A percentile compares a stretch with the other conserved stretches of the same genome.
phyloP scores from a whole-genome alignment of 2,797 vertebrate genomes.

The Aeoliscus strigatus region DNA sequence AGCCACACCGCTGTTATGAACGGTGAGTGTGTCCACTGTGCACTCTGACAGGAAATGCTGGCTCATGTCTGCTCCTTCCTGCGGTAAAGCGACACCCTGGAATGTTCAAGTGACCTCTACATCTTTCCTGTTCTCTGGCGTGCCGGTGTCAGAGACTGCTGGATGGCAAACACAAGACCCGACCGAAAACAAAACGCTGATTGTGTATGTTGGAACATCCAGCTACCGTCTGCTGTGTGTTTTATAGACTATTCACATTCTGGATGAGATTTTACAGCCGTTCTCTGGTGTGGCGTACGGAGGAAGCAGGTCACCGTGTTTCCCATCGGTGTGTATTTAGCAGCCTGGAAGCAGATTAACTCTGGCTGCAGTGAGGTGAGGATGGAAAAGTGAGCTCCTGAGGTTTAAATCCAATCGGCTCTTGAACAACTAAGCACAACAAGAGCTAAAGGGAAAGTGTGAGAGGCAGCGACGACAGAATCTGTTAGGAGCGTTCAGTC shows the following conservation, averaged over 20 bases:
- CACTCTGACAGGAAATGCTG: constrained; percentile 58
- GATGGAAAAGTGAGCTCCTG: constrained; percentile 20
- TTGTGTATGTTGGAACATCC: no score
- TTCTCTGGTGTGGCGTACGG: constrained; percentile 12
- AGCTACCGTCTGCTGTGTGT: no score
- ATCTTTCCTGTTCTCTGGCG: constrained; percentile 38
- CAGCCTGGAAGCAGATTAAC: constrained; percentile 48
- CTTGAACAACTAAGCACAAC: neutral
- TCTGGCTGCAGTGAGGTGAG: constrained; percentile 26
- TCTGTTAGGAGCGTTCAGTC: no score
- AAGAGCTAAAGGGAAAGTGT: no score
- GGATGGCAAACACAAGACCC: no score
- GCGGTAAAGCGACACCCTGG: constrained; percentile 62
- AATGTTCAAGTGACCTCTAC: constrained; percentile 43
- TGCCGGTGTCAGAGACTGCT: constrained; percentile 3
- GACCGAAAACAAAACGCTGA: no score
- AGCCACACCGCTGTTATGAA: constrained; percentile 42
- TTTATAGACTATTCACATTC: no score
- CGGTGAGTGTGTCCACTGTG: constrained; percentile 46
- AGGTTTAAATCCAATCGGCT: constrained; percentile 28
- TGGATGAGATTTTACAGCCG: constrained; percentile 19
- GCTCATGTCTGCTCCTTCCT: constrained; percentile 65
- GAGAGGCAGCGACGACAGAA: no score
- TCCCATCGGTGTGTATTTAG: constrained; percentile 32
- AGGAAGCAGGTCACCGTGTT: constrained; percentile 36